Percentiles rank a stretch among this genome's conserved stretches.
Evolutionary conservation across 2,888 invertebrate species (phyloP).

Genomic region (Ophion costatus): DNA sequence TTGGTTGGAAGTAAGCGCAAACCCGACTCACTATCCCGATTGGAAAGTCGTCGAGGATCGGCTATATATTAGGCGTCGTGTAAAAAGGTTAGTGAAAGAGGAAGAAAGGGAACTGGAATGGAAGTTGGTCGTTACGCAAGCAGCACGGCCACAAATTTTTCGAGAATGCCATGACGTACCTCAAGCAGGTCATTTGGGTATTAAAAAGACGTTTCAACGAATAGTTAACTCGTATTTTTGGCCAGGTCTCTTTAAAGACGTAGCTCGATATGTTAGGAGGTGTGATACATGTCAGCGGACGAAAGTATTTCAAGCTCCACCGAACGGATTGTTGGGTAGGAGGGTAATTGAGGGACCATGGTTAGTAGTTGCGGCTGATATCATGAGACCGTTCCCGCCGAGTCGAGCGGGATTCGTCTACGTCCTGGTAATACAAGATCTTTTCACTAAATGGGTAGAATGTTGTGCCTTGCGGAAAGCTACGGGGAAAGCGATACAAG

Average conservation of each 20-base stretch:
- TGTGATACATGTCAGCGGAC: slow-evolving; percentile 67
- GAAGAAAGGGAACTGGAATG: slow-evolving; percentile 8
- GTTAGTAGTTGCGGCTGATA: slow-evolving; percentile 66
- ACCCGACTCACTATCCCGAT: slow-evolving; percentile 18
- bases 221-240: slow-evolving; percentile 65
- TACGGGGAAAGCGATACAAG: slow-evolving; percentile 46
- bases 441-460: slow-evolving; percentile 64
- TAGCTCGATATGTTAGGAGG: slow-evolving; percentile 58
- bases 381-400: slow-evolving; percentile 3
- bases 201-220: slow-evolving; percentile 35
- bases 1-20: not conserved
- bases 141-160: too few species aligned
- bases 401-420: slow-evolving; percentile 60
- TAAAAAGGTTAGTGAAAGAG: not conserved
- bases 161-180: not conserved
- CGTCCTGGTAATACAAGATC: slow-evolving; percentile 47
- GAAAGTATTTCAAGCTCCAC: slow-evolving; percentile 60
- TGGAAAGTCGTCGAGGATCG: not conserved
- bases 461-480: slow-evolving; percentile 60
- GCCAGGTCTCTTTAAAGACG: slow-evolving; percentile 65
- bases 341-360: slow-evolving; percentile 61
- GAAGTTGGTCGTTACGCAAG: slow-evolving; percentile 53
- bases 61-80: slow-evolving; percentile 6
- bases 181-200: too few species aligned
- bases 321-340: slow-evolving; percentile 67